These are phyloP conservation scores for Psittacula derbiana DNA, from an alignment of 2,797 vertebrate genomes.

Conservation along the genomic window DNA sequence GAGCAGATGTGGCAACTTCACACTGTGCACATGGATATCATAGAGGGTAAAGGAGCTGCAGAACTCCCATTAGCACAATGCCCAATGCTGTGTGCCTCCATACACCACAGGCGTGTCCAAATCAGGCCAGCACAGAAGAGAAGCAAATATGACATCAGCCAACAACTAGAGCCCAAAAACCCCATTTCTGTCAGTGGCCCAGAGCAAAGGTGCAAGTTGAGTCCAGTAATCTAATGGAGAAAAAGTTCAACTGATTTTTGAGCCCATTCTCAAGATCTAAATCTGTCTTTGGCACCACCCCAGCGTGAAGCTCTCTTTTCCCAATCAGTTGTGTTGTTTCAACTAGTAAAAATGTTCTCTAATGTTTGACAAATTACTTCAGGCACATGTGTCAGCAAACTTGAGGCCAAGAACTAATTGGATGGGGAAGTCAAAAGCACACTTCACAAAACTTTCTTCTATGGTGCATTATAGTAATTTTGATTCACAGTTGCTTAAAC, in stretches of 20 bases:
- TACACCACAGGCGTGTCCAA: background rate
- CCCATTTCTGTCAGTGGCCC: background rate
- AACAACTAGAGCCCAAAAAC: background rate
- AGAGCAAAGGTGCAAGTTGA: background rate
- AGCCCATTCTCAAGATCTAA: background rate
- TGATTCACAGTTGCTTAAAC: background rate
- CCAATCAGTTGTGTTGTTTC: background rate
- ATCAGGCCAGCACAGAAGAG: background rate
- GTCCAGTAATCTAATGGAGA: background rate
- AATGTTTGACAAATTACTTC: background rate
- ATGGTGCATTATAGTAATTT: background rate
- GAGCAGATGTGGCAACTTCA: background rate
- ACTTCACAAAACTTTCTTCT: background rate
- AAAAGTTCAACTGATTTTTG: background rate
- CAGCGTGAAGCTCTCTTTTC: background rate
- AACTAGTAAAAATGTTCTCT: background rate
- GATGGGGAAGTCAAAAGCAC: background rate
- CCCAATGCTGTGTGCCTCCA: fast-evolving
- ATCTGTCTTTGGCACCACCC: background rate
- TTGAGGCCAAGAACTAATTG: conserved; percentile 7
- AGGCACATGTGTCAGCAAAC: background rate
- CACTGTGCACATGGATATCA: fast-evolving
- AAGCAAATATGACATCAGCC: background rate
- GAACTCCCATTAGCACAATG: background rate
- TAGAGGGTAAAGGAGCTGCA: background rate